Evolutionary conservation across 2,888 invertebrate species (phyloP), one percentile per base, ranked within the genome.

Genomic region (Lycophotia porphyrea): DNA sequence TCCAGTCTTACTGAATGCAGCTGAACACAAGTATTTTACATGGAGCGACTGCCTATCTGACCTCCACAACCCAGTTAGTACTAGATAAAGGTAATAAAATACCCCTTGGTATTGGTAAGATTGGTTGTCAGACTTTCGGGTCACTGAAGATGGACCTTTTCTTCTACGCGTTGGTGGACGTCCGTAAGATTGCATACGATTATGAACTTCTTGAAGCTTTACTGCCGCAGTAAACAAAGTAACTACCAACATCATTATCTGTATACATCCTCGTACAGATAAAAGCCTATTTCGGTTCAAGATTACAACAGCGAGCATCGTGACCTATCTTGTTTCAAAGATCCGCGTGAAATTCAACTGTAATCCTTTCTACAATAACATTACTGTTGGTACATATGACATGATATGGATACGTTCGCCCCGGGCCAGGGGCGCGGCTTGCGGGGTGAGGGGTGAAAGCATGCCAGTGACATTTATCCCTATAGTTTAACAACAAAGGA

Each of bases 401-500:
- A 42, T 80, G 83, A 86, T 78, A 80, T 72, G 84, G 80, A 73
- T 76, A 77, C 72, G 70, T 71, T 78, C 69, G 79, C 81, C 66
- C 73, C 71, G 72, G 84, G 84, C 68, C 71, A 64, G 68, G 77
- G 76, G 47, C 47, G 70, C 71, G 73, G 71, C 72, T 75, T 34
- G 72, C 18, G 80, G 70, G 71, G 74, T 68, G 69, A 73, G 67
- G 70, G 89, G 87, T 82, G 84, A 87, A 87, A 84, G 88, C 83
- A 90, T 92, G 94, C 84, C 88, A 82, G 85, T 93, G 94, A 93
- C 94, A 94, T 94, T 95, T 93, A 94, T 94, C 91, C 92, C 87
- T 91, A 92, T 93, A 93, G 92, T 92, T 92, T 91, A 89, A 90
- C 90, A 93, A 94, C 94, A 94, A 94, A 93, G 92, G 92, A 93